A percentile compares a stretch with the other conserved stretches of the same genome.
These are phyloP conservation scores for Donacobius atricapilla DNA, from an alignment of 2,113 vertebrate species.

Conservation along the genomic window DNA sequence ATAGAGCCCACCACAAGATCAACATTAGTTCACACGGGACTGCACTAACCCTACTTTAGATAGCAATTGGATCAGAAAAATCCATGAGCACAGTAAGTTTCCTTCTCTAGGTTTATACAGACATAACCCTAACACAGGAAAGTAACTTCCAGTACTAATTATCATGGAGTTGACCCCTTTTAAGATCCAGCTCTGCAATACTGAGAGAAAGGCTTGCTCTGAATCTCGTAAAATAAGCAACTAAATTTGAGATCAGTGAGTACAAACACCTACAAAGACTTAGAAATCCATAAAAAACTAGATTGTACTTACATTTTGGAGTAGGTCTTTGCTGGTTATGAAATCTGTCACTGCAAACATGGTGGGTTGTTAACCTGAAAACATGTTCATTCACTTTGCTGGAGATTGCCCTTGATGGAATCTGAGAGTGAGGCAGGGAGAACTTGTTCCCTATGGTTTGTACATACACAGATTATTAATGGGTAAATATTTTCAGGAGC, in stretches of 20 bases:
- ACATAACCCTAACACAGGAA: not conserved
- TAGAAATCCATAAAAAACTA: fast-evolving
- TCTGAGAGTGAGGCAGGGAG: not conserved
- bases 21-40: fast-evolving
- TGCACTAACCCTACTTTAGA: not conserved
- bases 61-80: not conserved
- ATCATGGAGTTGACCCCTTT: not conserved
- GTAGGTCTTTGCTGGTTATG: not conserved
- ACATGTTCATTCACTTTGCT: not conserved
- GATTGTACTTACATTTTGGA: not conserved
- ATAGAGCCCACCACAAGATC: fast-evolving
- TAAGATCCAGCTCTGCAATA: not conserved
- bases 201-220: not conserved
- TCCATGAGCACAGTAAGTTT: not conserved
- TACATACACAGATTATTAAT: not conserved
- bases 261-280: not conserved
- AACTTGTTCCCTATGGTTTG: not conserved
- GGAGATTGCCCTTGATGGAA: not conserved
- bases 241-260: not conserved
- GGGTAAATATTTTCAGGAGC: not conserved
- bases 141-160: not conserved
- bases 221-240: not conserved
- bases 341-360: not conserved
- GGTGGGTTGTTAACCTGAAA: not conserved
- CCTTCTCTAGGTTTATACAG: not conserved